Base-by-base conservation (phyloP, 1,140 invertebrate genomes). In the Trichoplusia ni region DNA sequence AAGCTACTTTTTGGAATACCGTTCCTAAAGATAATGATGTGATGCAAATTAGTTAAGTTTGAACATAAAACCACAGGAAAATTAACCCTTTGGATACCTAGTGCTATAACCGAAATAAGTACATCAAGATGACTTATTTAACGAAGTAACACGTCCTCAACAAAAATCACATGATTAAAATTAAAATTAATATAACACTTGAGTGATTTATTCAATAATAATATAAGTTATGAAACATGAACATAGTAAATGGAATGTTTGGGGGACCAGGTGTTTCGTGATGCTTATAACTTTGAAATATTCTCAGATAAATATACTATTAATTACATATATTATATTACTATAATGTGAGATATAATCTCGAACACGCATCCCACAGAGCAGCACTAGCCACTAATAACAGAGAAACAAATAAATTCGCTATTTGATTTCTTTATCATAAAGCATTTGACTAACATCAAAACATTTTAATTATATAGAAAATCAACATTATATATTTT, bases 161-260 rank as follows among this genome's bases (percentile, higher is more conserved):
- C 35, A 38, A 59, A 54, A 56, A 71, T 65, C 58, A 71, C 66
- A 69, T 49, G 31, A 65, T 31, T 40, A 60, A 64, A 64, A 65
- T 31, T 40, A 60, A 64, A 64, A 67, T 37, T 58, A 67, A 53
- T 38, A 37, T 42, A 60, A 59, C 53, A 66, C 60, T 59, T 63
- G 31, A 73, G 68, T 69, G 47, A 71, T n/a, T n/a, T n/a, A n/a
- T n/a, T n/a, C 51, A 60, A 54, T 64, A 56, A 56, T 40, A 40
- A 56, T 51, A 42, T 42, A 56, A 19, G 18, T 29, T 42, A 40
- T 21, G 7, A 72, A 69, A 79, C 54, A 76, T 65, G 61, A 60
- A 76, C 46, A 73, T 75, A 77, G 42, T 7, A 61, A 77, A 80
- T 83, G 84, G 81, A 87, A 85, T 87, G 83, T 83, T 67, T 29